Conservation (phyloP, 2,797 vertebrate genomes). For the Pangasius larnaudii region DNA sequence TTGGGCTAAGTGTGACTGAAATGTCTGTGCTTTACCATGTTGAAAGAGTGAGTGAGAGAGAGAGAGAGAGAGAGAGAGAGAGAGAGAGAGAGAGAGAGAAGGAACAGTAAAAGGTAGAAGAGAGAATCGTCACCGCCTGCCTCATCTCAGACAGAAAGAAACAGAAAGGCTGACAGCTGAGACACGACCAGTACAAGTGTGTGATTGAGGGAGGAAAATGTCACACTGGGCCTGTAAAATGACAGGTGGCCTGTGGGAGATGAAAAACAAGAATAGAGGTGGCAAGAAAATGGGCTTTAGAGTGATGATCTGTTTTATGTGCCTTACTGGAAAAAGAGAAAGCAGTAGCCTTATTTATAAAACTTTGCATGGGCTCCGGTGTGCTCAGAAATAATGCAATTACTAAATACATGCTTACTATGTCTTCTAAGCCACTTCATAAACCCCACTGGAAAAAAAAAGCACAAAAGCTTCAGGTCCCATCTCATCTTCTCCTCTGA, state of each 20-base stretch:
- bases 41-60: not conserved
- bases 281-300: slow-evolving; percentile 17
- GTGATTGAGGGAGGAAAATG: slow-evolving; percentile 15
- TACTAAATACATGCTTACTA: not conserved
- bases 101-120: not conserved
- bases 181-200: not conserved
- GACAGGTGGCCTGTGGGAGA: slow-evolving; percentile 38
- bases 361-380: not conserved
- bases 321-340: not conserved
- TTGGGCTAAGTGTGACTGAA: not conserved
- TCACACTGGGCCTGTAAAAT: slow-evolving; percentile 7
- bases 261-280: slow-evolving; percentile 25
- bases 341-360: not conserved
- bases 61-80: not conserved
- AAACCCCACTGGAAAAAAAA: not conserved
- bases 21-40: not conserved
- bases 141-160: not conserved
- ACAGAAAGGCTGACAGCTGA: slow-evolving; percentile 17
- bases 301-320: slow-evolving; percentile 28
- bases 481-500: not conserved
- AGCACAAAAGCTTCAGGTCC: not conserved
- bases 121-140: not conserved
- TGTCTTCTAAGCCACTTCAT: not conserved
- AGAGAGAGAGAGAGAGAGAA: not conserved
- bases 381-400: not conserved